These are phyloP conservation scores for Tympanoctomys barrerae DNA, from an alignment of 2,797 vertebrate genomes.

Conservation along the genomic window DNA sequence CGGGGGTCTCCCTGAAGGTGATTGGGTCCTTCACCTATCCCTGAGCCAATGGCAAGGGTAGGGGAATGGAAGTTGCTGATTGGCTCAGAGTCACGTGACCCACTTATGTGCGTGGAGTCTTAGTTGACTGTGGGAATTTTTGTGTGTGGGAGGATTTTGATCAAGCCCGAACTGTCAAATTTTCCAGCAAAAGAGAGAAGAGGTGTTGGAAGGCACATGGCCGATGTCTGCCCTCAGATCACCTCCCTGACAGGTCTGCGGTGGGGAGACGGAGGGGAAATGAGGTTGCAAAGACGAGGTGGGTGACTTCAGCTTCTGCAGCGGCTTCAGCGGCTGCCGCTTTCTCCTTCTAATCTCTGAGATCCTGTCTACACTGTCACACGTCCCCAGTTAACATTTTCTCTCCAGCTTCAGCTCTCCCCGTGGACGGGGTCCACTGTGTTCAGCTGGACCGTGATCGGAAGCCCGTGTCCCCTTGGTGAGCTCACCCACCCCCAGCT, in stretches of 20 bases:
- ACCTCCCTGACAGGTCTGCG: background rate
- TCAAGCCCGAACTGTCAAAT: background rate
- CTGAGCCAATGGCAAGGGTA: background rate
- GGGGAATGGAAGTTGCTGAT: background rate
- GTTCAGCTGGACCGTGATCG: background rate
- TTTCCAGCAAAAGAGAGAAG: background rate
- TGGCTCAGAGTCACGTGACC: slow-evolving; percentile 35
- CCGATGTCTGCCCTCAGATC: background rate
- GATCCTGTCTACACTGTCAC: background rate
- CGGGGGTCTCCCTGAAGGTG: background rate
- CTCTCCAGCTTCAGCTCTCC: background rate
- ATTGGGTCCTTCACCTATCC: background rate
- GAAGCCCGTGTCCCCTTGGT: background rate
- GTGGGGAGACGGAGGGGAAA: background rate
- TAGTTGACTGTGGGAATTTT: background rate
- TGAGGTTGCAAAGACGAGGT: too few species aligned
- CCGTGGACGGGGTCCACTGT: background rate
- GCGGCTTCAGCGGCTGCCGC: background rate
- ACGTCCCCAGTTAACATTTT: background rate
- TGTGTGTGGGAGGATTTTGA: background rate
- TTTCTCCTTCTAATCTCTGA: background rate
- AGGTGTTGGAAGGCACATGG: background rate
- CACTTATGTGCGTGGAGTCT: rapidly evolving
- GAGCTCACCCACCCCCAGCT: background rate
- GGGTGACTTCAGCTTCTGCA: background rate